These are phyloP conservation scores for Scaptomyza pallida DNA, from an alignment of 1,140 invertebrate genomes.

Conservation along the genomic window DNA sequence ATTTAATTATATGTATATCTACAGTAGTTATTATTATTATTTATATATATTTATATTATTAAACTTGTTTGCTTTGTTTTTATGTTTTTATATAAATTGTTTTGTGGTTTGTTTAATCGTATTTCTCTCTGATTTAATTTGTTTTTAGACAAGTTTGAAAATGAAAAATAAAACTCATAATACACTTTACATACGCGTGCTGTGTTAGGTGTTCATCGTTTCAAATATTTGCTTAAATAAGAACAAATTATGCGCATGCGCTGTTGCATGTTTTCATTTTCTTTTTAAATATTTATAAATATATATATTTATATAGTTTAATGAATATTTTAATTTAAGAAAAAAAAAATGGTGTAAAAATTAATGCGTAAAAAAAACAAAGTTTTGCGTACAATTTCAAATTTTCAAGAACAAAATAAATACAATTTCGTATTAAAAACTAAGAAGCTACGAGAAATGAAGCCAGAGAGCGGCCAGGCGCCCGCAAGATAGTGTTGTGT, in stretches of 20 bases:
- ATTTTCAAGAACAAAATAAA: slow-evolving; percentile 58
- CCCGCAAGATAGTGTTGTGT: slow-evolving; percentile 16
- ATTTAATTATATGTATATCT: slow-evolving; percentile 79
- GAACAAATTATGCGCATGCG: slow-evolving; percentile 48
- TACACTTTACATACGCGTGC: slow-evolving; percentile 32
- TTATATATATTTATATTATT: slow-evolving; percentile 70
- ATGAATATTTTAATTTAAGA: slow-evolving; percentile 11
- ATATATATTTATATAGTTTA: slow-evolving; percentile 36
- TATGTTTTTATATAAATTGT: slow-evolving; percentile 33
- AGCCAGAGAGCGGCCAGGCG: slow-evolving; percentile 24
- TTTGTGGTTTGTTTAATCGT: slow-evolving; percentile 19
- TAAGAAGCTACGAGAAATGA: slow-evolving; percentile 43
- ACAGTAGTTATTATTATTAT: slow-evolving; percentile 79
- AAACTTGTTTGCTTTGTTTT: slow-evolving; percentile 54
- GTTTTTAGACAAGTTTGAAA: slow-evolving; percentile 42
- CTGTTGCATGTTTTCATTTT: slow-evolving; percentile 16
- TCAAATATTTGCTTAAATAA: slow-evolving; percentile 57
- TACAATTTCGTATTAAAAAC: slow-evolving; percentile 40
- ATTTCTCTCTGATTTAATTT: slow-evolving; percentile 29
- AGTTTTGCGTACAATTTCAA: slow-evolving; percentile 46
- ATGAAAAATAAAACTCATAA: slow-evolving; percentile 49
- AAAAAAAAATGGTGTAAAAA: slow-evolving; percentile 36
- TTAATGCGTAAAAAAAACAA: slow-evolving; percentile 61
- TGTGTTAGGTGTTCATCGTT: slow-evolving; percentile 17
- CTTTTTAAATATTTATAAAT: slow-evolving; percentile 14